phyloP scores from a whole-genome alignment of 2,797 vertebrate genomes.

The Balearica regulorum region DNA sequence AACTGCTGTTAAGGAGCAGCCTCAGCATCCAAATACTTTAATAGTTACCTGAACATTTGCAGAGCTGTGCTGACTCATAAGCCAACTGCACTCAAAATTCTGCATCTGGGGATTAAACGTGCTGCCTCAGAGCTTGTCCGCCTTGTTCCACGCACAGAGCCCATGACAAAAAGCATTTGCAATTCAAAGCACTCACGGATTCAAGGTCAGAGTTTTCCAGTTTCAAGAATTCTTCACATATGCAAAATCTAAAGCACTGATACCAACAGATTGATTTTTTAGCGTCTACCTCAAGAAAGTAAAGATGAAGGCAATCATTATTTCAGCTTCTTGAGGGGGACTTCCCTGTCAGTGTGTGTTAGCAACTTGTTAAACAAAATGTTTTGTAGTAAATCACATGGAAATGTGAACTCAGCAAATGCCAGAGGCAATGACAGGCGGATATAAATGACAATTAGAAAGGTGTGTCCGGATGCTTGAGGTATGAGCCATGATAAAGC shows the following conservation, averaged over 20 bases:
- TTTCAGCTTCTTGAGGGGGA: neutral
- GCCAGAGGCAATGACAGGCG: constrained; percentile 54
- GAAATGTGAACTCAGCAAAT: constrained; percentile 60
- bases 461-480: constrained; percentile 63
- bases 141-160: neutral
- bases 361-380: constrained; percentile 10
- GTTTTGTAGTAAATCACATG: constrained; percentile 46
- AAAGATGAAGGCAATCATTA: neutral
- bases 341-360: neutral
- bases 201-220: constrained; percentile 28
- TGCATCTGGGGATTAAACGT: neutral
- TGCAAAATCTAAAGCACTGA: neutral
- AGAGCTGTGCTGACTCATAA: neutral
- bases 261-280: neutral
- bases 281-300: neutral
- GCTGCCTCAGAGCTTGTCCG: neutral
- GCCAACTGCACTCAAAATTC: neutral
- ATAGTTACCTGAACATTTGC: neutral
- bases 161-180: neutral
- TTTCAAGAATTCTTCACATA: neutral
- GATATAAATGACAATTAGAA: constrained; percentile 65
- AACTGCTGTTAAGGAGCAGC: neutral
- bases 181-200: neutral
- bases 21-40: neutral
- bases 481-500: constrained; percentile 53